Conservation (phyloP, 1,140 invertebrate species). For the Caenorhabditis tropicalis region DNA sequence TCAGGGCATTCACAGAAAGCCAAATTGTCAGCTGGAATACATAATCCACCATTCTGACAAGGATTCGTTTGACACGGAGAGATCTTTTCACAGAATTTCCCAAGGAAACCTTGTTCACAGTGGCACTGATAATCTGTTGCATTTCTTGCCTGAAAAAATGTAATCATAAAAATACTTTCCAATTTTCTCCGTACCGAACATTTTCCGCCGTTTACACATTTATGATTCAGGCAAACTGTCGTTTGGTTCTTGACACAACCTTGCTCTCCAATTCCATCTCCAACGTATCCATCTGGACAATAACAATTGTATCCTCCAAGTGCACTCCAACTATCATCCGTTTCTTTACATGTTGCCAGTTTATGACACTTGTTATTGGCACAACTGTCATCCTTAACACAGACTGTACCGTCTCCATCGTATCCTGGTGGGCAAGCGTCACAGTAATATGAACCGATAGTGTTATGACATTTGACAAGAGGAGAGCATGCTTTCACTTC, state of each 20-base stretch:
- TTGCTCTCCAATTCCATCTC: conserved; percentile 72
- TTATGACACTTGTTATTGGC: conserved; percentile 72
- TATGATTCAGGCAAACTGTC: conserved; percentile 28
- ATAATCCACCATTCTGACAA: conserved; percentile 53
- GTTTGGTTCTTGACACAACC: conserved; percentile 66
- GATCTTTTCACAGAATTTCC: conserved; percentile 46
- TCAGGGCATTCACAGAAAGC: conserved; percentile 70
- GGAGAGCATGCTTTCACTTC: conserved; percentile 48
- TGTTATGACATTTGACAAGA: conserved; percentile 68
- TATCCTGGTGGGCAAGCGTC: conserved; percentile 74
- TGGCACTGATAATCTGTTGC: conserved; percentile 9
- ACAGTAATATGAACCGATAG: conserved; percentile 72
- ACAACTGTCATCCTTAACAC: conserved; percentile 72
- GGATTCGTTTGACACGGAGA: conserved; percentile 27
- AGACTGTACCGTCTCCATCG: conserved; percentile 72
- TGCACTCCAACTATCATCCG: conserved; percentile 55
- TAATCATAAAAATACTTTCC: background rate
- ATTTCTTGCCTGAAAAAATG: conserved; percentile 4
- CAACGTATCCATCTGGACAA: conserved; percentile 72
- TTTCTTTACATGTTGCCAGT: conserved; percentile 71
- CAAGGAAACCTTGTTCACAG: conserved; percentile 22
- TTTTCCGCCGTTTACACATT: conserved; percentile 66
- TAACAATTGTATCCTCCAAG: conserved; percentile 66
- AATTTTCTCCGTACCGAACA: conserved; percentile 72
- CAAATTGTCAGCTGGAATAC: background rate